Percentiles rank a stretch among this genome's conserved stretches.
phyloP scores from a whole-genome alignment of 2,113 vertebrate genomes.

The Alexandromys fortis region DNA sequence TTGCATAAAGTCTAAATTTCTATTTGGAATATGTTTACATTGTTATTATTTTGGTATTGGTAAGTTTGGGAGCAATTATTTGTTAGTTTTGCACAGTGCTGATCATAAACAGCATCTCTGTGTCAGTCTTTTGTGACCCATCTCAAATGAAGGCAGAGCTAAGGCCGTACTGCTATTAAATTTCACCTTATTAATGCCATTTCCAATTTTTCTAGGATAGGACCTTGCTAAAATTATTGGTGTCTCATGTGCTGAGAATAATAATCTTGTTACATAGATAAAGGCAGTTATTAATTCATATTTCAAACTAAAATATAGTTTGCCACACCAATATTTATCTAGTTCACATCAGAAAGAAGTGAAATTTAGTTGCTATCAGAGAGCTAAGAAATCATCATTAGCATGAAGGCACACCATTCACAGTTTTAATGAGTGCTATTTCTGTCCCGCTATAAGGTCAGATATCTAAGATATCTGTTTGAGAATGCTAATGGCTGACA shows the following conservation, averaged over 20 bases:
- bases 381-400: conserved; percentile 10
- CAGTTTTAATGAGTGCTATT: conserved; percentile 56
- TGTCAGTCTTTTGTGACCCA: neutral
- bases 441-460: conserved; percentile 12
- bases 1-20: neutral
- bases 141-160: neutral
- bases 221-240: neutral
- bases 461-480: neutral
- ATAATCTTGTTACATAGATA: neutral
- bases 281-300: neutral
- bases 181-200: conserved; percentile 35
- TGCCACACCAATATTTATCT: neutral
- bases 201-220: neutral
- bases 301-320: conserved; percentile 6
- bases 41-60: neutral
- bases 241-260: neutral
- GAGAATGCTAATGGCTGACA: neutral
- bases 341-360: neutral
- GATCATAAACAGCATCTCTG: neutral
- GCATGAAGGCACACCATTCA: neutral
- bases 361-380: neutral
- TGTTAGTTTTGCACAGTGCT: neutral
- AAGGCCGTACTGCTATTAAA: neutral
- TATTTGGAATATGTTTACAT: neutral
- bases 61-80: neutral